A percentile compares a stretch with the other conserved stretches of the same genome.
phyloP scores from a whole-genome alignment of 1,140 invertebrate genomes.

The Drosophila novamexicana region DNA sequence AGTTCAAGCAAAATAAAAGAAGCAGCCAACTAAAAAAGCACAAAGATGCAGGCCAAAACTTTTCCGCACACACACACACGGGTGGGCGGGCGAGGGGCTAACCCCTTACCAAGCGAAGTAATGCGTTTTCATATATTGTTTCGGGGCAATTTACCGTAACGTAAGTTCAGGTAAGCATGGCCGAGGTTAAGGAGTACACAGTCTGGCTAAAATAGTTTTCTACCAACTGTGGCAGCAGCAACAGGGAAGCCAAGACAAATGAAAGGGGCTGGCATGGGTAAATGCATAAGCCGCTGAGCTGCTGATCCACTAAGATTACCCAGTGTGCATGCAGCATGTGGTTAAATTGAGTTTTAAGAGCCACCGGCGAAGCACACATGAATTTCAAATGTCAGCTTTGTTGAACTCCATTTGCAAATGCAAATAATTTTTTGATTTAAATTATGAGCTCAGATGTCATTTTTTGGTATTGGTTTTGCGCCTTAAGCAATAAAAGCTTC shows the following conservation, averaged over 20 bases:
- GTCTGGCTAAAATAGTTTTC: constrained; percentile 30
- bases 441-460: too few relatives aligned
- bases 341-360: constrained; percentile 39
- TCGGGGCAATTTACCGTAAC: constrained; percentile 46
- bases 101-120: constrained; percentile 11
- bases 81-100: neutral
- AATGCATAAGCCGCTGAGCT: constrained; percentile 29
- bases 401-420: constrained; percentile 17
- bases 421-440: constrained; percentile 6
- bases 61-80: constrained; percentile 25
- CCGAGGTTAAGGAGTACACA: constrained; percentile 20
- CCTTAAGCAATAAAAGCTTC: too few relatives aligned
- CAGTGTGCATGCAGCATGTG: constrained; percentile 15
- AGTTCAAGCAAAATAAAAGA: constrained; percentile 66
- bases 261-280: neutral
- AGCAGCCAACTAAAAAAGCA: constrained; percentile 40
- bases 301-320: constrained; percentile 42
- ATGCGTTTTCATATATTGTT: constrained; percentile 55
- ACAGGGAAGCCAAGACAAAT: too few relatives aligned
- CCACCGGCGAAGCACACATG: constrained; percentile 11
- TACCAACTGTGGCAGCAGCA: neutral
- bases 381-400: neutral
- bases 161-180: constrained; percentile 42
- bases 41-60: constrained; percentile 56
- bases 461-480: too few relatives aligned